These are phyloP conservation scores for Phymanthus crucifer DNA, from an alignment of 92 coral and sea anemone genomes.

Conservation along the genomic window DNA sequence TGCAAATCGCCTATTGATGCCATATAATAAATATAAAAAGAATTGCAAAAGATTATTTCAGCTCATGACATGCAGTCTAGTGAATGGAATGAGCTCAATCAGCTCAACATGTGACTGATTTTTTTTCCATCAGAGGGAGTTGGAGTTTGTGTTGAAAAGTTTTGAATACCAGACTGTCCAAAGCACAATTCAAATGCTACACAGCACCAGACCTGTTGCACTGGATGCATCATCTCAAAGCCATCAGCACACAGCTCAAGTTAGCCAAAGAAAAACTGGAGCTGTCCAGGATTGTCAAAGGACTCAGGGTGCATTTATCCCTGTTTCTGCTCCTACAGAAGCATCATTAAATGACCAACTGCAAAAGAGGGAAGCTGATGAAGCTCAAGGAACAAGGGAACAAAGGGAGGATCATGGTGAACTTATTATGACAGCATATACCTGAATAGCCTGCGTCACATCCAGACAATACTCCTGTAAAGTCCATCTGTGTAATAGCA, in stretches of 20 bases:
- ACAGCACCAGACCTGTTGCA: slow-evolving; percentile 63
- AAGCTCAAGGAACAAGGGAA: not conserved
- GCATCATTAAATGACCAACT: not conserved
- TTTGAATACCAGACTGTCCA: slow-evolving; percentile 74
- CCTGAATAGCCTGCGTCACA: too few species aligned
- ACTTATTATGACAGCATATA: too few species aligned
- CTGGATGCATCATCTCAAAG: slow-evolving; percentile 6
- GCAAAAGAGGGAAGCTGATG: not conserved
- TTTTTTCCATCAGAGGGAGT: slow-evolving; percentile 54
- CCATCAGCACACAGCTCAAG: slow-evolving; percentile 11
- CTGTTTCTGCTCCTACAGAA: slow-evolving; percentile 20
- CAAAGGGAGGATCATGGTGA: not conserved
- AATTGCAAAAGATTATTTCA: not conserved
- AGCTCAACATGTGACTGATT: too few species aligned
- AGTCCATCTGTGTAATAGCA: too few species aligned
- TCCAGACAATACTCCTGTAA: too few species aligned
- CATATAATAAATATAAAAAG: too few species aligned
- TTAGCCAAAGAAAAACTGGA: not conserved
- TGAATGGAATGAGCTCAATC: too few species aligned
- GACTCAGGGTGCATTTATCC: slow-evolving; percentile 29
- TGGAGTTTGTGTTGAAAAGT: slow-evolving; percentile 75
- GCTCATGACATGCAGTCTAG: too few species aligned
- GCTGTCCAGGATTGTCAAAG: not conserved
- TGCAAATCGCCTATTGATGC: too few species aligned
- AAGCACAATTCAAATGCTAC: slow-evolving; percentile 65